Evolutionary conservation across 2,888 invertebrate genomes (phyloP).

Genomic region (Buathra laborator): DNA sequence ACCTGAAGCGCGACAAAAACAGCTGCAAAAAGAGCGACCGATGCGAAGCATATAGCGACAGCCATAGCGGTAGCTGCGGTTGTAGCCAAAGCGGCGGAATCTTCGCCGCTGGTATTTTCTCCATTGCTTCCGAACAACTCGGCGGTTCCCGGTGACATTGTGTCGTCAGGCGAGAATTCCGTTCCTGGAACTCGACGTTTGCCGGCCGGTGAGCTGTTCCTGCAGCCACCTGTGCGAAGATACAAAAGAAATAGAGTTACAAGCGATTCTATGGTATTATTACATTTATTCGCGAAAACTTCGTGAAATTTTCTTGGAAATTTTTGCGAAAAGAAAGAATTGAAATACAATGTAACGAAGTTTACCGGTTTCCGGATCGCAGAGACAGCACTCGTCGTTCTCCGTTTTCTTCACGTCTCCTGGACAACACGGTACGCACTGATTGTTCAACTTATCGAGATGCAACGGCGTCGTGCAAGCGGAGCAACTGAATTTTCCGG

Average conservation of each 20-base stretch:
- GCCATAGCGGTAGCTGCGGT: constrained; percentile 89
- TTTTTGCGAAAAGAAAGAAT: background rate
- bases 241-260: constrained; percentile 11
- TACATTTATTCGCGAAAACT: background rate
- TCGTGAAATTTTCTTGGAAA: background rate
- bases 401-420: constrained; percentile 85
- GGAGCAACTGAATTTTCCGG: constrained; percentile 90
- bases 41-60: constrained; percentile 89
- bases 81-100: constrained; percentile 85
- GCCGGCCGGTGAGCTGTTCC: constrained; percentile 91
- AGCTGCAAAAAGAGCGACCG: constrained; percentile 90
- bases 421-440: constrained; percentile 91
- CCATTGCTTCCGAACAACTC: constrained; percentile 70
- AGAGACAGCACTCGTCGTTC: constrained; percentile 89
- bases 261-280: background rate
- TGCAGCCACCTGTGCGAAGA: constrained; percentile 88
- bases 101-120: constrained; percentile 64
- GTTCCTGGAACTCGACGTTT: constrained; percentile 90
- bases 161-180: constrained; percentile 80
- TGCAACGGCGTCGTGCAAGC: constrained; percentile 89
- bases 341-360: constrained; percentile 70
- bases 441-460: constrained; percentile 90
- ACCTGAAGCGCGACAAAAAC: constrained; percentile 92
- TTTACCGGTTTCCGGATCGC: constrained; percentile 89
- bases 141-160: constrained; percentile 71